Evolutionary conservation across 2,113 vertebrate genomes (phyloP).

Genomic region (Engraulis encrasicolus): DNA sequence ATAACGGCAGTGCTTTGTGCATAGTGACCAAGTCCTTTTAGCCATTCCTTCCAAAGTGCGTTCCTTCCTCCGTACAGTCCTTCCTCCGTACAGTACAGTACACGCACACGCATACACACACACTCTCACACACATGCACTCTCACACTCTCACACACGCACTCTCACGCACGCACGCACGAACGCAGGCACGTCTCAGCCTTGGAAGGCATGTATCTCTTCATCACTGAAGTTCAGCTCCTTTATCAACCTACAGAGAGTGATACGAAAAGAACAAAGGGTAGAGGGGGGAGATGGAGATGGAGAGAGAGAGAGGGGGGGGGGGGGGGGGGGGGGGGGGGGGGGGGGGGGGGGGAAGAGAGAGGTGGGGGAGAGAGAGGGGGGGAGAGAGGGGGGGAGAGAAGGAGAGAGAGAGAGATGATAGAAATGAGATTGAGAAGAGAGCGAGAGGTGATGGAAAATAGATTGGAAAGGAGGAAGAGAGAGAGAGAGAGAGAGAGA

Average conservation of each 20-base stretch:
- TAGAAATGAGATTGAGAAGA: neutral
- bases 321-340: neutral
- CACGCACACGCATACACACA: neutral
- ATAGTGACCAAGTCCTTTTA: no score
- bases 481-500: neutral
- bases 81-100: no score
- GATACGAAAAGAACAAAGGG: neutral
- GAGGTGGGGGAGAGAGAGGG: neutral
- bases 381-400: neutral
- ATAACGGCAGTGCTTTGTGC: no score
- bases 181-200: conserved; percentile 55
- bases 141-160: neutral
- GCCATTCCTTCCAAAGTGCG: no score
- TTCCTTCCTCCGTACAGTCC: no score
- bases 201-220: conserved; percentile 72
- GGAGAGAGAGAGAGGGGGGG: neutral
- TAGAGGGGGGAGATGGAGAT: neutral
- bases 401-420: neutral
- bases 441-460: neutral
- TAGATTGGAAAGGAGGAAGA: no score
- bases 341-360: no score
- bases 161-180: neutral
- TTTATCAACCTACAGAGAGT: conserved; percentile 65
- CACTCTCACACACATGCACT: neutral
- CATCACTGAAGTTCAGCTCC: conserved; percentile 69